Evolutionary conservation across 1,140 invertebrate genomes (phyloP), one percentile per base, ranked within the genome.

Genomic region (Ruditapes philippinarum): DNA sequence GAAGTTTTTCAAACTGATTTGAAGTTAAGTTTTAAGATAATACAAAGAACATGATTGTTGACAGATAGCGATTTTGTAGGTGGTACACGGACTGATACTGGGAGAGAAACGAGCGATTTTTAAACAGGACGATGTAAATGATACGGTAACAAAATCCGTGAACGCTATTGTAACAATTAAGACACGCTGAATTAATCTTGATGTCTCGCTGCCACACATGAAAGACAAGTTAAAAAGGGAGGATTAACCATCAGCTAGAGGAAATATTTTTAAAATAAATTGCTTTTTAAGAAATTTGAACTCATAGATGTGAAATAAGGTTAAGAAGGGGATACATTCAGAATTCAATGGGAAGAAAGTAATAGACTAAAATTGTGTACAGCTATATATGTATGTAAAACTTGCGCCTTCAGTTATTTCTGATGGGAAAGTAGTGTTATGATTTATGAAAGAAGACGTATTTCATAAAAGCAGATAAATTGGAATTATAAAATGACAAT

Each of bases 271-370:
- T 70, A 28, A 70, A 36, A 38, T 25, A 25, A 38, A 38, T 17
- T 5, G 65, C 11, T 14, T 70, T 70, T 70, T 70, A n/a, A 38
- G 65, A 70, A 36, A 70, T 70, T 40, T 70, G 65, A 70, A 70
- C 65, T 70, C 28, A 14, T 38, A 38, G 7, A 70, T 70, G 65
- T 9, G 33, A 38, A 11, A 31, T 33, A 28, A 36, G 28, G 65
- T 40, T 3, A 38, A 0, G 28, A 36, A 38, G 65, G 38, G 14
- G 65, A 70, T n/a, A 38, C 36, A 70, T 9, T 36, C 33, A 0
- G 65, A 19, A 9, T 38, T 19, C 28, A 22, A 70, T 2, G 17
- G 9, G 22, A 62, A 28, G n/a, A 19, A 3, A 28, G n/a, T 62
- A 28, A 38, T 70, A 38, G 38, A 70, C 2, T 31, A n/a, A n/a